Evolutionary conservation across 1,140 invertebrate genomes (phyloP), one percentile per base, ranked within the genome.

Genomic region (Drosophila murphyi): DNA sequence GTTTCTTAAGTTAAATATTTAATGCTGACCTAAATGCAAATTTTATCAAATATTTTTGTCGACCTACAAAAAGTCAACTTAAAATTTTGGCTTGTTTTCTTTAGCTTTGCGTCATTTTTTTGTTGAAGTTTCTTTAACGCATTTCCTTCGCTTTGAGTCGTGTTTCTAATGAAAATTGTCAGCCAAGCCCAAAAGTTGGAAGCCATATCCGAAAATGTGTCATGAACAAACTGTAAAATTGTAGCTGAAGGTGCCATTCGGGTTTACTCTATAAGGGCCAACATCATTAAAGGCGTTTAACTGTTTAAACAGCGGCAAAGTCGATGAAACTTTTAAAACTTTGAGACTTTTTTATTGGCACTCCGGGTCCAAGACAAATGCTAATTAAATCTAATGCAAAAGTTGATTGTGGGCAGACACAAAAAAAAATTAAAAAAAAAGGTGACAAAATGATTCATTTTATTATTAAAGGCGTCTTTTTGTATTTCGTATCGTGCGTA

Each of bases 331-430:
- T 86, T 81, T 5, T 59, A 55, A 28, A 63, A 69, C 60, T 80
- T 83, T 83, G 74, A 62, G 59, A 72, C 68, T 82, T 82, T 82
- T 75, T 20, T 20, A 82, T 80, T 80, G 70, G 64, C 60, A 35
- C 64, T 73, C 60, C 54, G 41, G 12, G 34, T 47, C 28, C 20
- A 57, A 64, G 51, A 78, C 59, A 47, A 87, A 76, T 78, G 76
- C 76, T 82, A 81, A 85, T 85, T 85, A 86, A 85, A 81, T 81
- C 52, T 75, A 78, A 78, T 54, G 64, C 68, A 78, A 86, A 86
- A 86, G 83, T 62, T 59, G 63, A 74, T 57, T 62, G 32, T 4
- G 28, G 7, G 7, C 28, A n/a, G 37, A 43, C 10, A 37, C 12
- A 12, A 12, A n/a, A 50, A 20, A 20, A 20, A 20, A 20, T 20